Evolutionary conservation across 2,113 vertebrate species (phyloP), one percentile per base, ranked within the genome.

Genomic region (Cynopterus brachyotis): DNA sequence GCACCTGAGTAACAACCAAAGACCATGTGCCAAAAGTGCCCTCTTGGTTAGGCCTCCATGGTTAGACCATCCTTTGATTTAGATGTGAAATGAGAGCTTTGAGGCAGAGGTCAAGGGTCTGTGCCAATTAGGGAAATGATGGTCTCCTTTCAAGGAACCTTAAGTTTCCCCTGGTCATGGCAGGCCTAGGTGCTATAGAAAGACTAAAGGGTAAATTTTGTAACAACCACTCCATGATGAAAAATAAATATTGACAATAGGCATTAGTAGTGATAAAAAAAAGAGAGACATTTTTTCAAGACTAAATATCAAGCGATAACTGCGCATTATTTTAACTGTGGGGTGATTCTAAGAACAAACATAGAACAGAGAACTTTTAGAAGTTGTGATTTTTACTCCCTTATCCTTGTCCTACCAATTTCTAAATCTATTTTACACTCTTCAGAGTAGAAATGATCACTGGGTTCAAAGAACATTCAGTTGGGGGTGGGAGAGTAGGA

Each of bases 11-110:
- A 59, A 59, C 50, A 84, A 72, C 40, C 47, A 60, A 10, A 60
- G 47, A 78, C 15, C 37, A 60, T 66, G 20, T 47, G 80, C 62
- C 62, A 37, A 64, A 83, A 93, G 85, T 57, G 32, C 15, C 24
- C 24, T 81, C 12, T 57, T 19, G 32, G 35, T 50, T 50, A 50
- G 50, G 50, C 50, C 15, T 50, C 94, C 87, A 90, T 73, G 92
- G 95, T 95, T 81, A 94, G 76, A 40, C 75, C 40, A 47, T 53
- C 81, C 90, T 97, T 96, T 97, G 84, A 97, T 94, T 96, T 78
- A 2, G 26, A 95, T 59, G 37, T 73, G 55, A 97, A 97, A 91
- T 89, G 85, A 98, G 76, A 91, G 83, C 81, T 94, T 94, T 95
- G 87, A 84, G 50, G 80, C 75, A 59, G 55, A 87, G 80, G 89